Percentiles rank a stretch among this genome's conserved stretches.
These are phyloP conservation scores for Astropecten irregularis DNA, from an alignment of 53 echinoderm and acorn worm genomes.

Conservation along the genomic window DNA sequence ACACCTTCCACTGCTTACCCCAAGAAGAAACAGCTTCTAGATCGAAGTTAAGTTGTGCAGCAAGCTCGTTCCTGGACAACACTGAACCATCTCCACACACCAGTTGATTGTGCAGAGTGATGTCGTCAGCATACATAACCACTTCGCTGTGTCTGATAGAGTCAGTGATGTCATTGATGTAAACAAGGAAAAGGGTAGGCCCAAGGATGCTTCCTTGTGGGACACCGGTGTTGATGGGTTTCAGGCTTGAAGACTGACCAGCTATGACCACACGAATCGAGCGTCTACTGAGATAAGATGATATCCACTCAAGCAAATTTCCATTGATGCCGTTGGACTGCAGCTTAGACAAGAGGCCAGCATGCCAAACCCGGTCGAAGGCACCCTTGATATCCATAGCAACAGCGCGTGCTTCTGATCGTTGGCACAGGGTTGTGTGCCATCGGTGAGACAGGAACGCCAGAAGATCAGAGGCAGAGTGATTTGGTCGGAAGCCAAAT, in stretches of 20 bases:
- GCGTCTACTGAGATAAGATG: slow-evolving; percentile 16
- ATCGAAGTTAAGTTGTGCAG: background rate
- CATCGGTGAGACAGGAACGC: background rate
- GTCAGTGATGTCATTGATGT: slow-evolving; percentile 7
- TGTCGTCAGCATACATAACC: background rate
- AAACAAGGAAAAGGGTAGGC: background rate
- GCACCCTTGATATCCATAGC: background rate
- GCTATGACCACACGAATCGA: background rate
- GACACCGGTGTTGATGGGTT: background rate
- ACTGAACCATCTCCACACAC: background rate
- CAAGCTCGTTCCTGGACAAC: background rate
- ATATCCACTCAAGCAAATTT: background rate
- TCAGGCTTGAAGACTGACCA: slow-evolving; percentile 5
- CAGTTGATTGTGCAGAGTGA: background rate
- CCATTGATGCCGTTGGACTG: background rate
- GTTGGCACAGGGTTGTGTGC: background rate
- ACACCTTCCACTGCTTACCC: background rate
- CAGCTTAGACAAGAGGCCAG: background rate
- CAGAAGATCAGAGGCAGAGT: slow-evolving; percentile 4
- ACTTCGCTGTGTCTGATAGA: background rate
- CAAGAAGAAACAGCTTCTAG: slow-evolving; percentile 4
- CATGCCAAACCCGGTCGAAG: slow-evolving; percentile 8
- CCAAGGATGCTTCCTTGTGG: background rate
- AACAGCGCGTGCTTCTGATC: slow-evolving; percentile 1
- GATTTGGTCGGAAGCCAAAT: slow-evolving; percentile 17